These are phyloP conservation scores for Anas georgica DNA, from an alignment of 2,797 vertebrate genomes.

Conservation along the genomic window DNA sequence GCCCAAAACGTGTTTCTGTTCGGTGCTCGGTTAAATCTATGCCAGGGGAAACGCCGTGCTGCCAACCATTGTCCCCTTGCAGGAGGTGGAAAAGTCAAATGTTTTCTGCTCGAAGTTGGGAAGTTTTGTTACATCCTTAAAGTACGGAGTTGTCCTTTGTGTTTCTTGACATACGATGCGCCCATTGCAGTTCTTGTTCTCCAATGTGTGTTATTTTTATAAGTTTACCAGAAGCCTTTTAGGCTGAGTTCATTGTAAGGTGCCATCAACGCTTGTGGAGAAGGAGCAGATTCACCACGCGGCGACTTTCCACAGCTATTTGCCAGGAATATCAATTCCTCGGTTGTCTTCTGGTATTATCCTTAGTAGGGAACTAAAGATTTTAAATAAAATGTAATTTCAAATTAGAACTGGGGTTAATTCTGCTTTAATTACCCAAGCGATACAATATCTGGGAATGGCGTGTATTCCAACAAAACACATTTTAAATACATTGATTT, in stretches of 20 bases:
- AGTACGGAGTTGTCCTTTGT: accelerated
- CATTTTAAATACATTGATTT: not conserved
- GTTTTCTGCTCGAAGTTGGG: not conserved
- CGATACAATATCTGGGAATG: not conserved
- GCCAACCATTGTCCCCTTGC: accelerated
- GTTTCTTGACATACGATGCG: accelerated
- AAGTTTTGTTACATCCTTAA: accelerated
- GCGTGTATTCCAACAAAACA: not conserved
- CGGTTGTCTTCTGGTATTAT: not conserved
- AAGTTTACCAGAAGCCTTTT: not conserved
- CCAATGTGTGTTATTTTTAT: not conserved
- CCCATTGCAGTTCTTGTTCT: accelerated
- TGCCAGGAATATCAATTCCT: not conserved
- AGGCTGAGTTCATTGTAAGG: accelerated
- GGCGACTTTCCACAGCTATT: not conserved
- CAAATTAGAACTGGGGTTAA: not conserved
- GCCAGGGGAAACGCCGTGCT: accelerated
- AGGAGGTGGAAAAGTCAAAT: not conserved
- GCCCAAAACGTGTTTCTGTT: too few relatives aligned
- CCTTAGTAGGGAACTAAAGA: not conserved
- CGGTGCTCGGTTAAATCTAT: accelerated
- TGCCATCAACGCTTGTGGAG: accelerated
- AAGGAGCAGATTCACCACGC: accelerated
- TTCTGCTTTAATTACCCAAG: not conserved
- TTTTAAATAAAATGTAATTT: not conserved